Base-by-base conservation (phyloP, 2,888 invertebrate species). In the Plebejus argus region DNA sequence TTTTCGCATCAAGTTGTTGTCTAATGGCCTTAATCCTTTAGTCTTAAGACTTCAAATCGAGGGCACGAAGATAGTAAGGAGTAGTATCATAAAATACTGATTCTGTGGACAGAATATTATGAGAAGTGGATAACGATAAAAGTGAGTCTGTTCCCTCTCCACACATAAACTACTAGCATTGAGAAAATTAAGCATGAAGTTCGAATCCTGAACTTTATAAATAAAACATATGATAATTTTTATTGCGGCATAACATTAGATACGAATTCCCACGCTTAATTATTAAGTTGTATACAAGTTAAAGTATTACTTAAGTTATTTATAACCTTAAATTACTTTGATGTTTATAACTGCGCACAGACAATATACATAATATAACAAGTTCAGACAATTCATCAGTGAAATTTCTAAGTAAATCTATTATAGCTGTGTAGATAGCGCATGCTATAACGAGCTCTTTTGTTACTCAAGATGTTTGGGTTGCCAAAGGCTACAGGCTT, bases 401-500 rank as follows among this genome's bases (percentile, higher is more conserved):
- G 66, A 28, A 12, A 28, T 66, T 28, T 28, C 66, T 66, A 28
- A 66, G 28, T 33, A 15, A 45, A 72, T 72, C 23, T 45, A 49
- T 20, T 72, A 49, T 28, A 6, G 49, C 45, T 72, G 71, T 58
- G 12, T 12, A 66, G 23, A 45, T 23, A 20, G 23, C 45, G 20
- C 7, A 71, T 5, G 23, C 74, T 18, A 28, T 49, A 74, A 74
- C 74, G 49, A 49, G 49, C 15, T 49, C 45, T 28, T 74, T 74
- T 53, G 74, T 39, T 53, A 74, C 15, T 53, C 28, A 74, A 74
- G 49, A 74, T 74, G 49, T 74, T 74, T 49, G 39, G 75, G 75
- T 78, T 72, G 78, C 75, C 76, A 72, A 75, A 76, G 76, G 76
- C 66, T 33, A 76, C 66, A 28, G 49, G 45, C 20, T 77, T 66